Percentiles rank a stretch among this genome's conserved stretches.
Conservation (phyloP, 2,888 invertebrate species). For the Petrophora chlorosata region DNA sequence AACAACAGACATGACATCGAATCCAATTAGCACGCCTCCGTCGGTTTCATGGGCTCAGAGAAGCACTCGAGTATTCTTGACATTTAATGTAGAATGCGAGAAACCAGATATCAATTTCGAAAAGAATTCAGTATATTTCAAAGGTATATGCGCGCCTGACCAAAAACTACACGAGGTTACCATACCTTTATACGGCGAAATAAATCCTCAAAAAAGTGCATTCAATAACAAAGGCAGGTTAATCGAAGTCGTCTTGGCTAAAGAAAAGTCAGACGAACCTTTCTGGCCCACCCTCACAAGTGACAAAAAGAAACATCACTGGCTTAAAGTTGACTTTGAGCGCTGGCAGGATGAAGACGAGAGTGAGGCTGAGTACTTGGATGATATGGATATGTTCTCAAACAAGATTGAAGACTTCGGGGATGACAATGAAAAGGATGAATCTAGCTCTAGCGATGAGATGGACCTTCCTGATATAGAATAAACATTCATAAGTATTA, state of each 20-base stretch:
- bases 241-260: constrained; percentile 87
- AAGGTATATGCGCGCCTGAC: constrained; percentile 92
- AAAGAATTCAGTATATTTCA: constrained; percentile 88
- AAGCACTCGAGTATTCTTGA: constrained; percentile 89
- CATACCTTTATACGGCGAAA: constrained; percentile 92
- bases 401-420: constrained; percentile 61
- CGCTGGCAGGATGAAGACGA: constrained; percentile 99
- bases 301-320: constrained; percentile 94
- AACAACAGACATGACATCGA: constrained; percentile 49
- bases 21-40: constrained; percentile 76
- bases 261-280: constrained; percentile 86
- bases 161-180: constrained; percentile 93
- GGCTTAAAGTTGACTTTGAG: constrained; percentile 98
- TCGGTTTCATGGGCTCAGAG: constrained; percentile 97
- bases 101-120: constrained; percentile 89
- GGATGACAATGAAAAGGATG: constrained; percentile 75
- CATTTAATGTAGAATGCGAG: constrained; percentile 94
- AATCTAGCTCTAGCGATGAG: constrained; percentile 90
- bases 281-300: constrained; percentile 95
- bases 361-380: constrained; percentile 90
- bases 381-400: constrained; percentile 66
- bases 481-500: constrained; percentile 51
- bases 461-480: constrained; percentile 88
- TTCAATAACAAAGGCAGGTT: constrained; percentile 88
- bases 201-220: constrained; percentile 91